phyloP scores from a whole-genome alignment of 2,797 vertebrate genomes.

The Premnoplex brunnescens region DNA sequence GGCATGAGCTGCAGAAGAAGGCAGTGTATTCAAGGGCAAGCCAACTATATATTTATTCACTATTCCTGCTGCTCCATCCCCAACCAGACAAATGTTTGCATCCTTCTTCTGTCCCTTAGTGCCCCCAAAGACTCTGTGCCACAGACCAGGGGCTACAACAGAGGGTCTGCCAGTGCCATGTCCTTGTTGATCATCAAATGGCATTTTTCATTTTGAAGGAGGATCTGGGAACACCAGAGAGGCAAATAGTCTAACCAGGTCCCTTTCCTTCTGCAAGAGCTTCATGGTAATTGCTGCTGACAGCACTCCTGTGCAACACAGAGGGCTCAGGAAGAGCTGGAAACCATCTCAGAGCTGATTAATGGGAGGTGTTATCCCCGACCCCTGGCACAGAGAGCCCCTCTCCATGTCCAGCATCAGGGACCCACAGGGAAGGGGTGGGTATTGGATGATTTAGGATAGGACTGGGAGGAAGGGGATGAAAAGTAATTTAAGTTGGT shows the following conservation, averaged over 20 bases:
- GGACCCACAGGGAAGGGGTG: not conserved
- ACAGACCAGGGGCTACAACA: not conserved
- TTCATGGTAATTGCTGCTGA: slow-evolving; percentile 24
- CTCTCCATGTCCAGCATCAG: not conserved
- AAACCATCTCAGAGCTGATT: slow-evolving; percentile 33
- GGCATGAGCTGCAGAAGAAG: not conserved
- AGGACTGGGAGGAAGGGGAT: not conserved
- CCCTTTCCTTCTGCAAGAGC: not conserved
- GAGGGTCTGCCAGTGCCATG: not conserved
- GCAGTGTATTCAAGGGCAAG: accelerated
- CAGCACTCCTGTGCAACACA: not conserved
- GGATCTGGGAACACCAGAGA: not conserved
- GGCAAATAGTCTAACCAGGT: not conserved
- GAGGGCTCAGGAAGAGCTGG: slow-evolving; percentile 47
- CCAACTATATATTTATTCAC: not conserved
- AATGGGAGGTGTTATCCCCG: not conserved
- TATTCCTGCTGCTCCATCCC: not conserved
- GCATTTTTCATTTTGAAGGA: slow-evolving; percentile 7
- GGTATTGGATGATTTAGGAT: not conserved
- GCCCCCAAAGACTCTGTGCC: not conserved
- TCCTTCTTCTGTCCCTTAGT: not conserved
- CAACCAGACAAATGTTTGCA: accelerated
- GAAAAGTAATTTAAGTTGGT: not conserved
- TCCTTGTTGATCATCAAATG: not conserved
- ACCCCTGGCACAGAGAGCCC: not conserved